These are phyloP conservation scores for Liasis olivaceus DNA, from an alignment of 2,797 vertebrate species.

Conservation along the genomic window DNA sequence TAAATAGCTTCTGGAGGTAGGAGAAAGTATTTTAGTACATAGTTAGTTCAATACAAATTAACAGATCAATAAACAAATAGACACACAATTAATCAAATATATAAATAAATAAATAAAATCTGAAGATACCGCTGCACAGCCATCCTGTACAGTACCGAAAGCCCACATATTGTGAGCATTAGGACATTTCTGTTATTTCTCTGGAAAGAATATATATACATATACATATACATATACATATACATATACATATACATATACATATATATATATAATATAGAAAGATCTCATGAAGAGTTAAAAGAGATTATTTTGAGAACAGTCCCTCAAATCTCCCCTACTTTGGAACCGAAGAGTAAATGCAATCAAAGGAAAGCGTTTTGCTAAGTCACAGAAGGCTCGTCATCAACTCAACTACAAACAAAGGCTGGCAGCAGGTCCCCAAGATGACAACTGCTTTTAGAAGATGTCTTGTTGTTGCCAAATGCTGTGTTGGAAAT, in stretches of 20 bases:
- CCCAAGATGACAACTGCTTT: constrained; percentile 50
- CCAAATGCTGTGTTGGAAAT: constrained; percentile 55
- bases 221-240: too few species aligned
- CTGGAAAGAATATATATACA: constrained; percentile 12
- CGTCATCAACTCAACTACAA: not conserved
- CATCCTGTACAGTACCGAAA: constrained; percentile 4
- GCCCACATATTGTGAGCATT: not conserved
- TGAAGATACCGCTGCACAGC: not conserved
- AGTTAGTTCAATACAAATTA: constrained; percentile 30
- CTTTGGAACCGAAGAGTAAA: constrained; percentile 29
- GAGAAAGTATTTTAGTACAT: constrained; percentile 45
- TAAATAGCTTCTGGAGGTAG: constrained; percentile 49
- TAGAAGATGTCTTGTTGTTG: constrained; percentile 7
- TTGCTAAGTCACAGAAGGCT: constrained; percentile 31
- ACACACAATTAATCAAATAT: not conserved
- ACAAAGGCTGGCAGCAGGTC: constrained; percentile 51
- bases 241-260: not conserved
- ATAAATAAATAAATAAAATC: not conserved
- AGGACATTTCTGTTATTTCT: constrained; percentile 49
- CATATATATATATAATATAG: too few species aligned
- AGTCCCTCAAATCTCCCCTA: not conserved
- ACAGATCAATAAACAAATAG: not conserved
- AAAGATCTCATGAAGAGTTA: constrained; percentile 39
- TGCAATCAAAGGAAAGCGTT: constrained; percentile 12
- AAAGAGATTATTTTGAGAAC: constrained; percentile 29